Percentiles rank a stretch among this genome's conserved stretches.
Evolutionary conservation across 2,888 invertebrate species (phyloP).

Genomic region (Tenthredo mesomela): DNA sequence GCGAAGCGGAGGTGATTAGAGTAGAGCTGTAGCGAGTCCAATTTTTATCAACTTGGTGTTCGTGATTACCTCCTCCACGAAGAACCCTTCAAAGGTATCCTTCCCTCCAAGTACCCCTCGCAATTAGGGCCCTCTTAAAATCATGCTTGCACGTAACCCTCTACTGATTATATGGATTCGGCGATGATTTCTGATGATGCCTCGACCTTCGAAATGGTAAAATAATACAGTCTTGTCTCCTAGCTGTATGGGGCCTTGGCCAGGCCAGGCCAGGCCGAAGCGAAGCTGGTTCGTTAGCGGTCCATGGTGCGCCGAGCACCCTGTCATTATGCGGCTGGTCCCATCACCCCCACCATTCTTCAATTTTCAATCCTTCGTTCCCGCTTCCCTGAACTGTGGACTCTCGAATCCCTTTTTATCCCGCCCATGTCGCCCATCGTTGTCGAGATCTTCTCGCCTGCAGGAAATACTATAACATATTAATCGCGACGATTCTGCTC

Average conservation of each 20-base stretch:
- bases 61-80: conserved; percentile 36
- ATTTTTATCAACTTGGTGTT: conserved; percentile 44
- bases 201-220: conserved; percentile 70
- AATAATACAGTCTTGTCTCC: conserved; percentile 74
- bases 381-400: conserved; percentile 19
- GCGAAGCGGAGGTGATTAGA: conserved; percentile 14
- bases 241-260: conserved; percentile 65
- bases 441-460: conserved; percentile 9
- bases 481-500: neutral
- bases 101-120: conserved; percentile 32
- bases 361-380: conserved; percentile 65
- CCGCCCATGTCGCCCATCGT: conserved; percentile 42
- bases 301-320: conserved; percentile 72
- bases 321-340: conserved; percentile 75
- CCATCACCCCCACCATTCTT: conserved; percentile 71
- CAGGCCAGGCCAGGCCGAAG: conserved; percentile 7
- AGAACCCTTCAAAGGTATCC: conserved; percentile 18
- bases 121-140: conserved; percentile 63
- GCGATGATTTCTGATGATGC: conserved; percentile 74
- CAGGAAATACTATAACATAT: conserved; percentile 3
- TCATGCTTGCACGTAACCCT: conserved; percentile 70
- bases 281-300: conserved; percentile 74
- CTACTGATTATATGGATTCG: conserved; percentile 74
- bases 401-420: conserved; percentile 26
- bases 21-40: conserved; percentile 10